Conservation (phyloP, 2,797 vertebrate species). For the Poeciliopsis infans region DNA sequence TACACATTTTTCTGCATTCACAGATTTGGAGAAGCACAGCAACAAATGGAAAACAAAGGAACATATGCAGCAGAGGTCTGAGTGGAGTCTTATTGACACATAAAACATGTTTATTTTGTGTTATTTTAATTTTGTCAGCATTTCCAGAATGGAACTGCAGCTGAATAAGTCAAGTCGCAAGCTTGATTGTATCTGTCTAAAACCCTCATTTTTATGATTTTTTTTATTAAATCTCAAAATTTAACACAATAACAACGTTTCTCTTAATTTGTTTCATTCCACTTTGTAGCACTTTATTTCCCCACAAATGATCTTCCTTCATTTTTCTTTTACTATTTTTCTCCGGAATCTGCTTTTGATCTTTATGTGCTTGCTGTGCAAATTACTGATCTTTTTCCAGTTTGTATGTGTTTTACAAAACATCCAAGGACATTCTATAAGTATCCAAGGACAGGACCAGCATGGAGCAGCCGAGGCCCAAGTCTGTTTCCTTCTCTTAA, state of each 20-base stretch:
- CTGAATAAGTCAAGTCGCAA: conserved; percentile 17
- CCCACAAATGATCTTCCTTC: background rate
- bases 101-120: conserved; percentile 4
- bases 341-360: conserved; percentile 12
- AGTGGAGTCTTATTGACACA: conserved; percentile 16
- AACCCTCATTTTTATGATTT: conserved; percentile 1
- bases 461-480: conserved; percentile 56
- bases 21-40: conserved; percentile 22
- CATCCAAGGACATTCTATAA: conserved; percentile 62
- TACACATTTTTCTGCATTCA: conserved; percentile 9
- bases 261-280: background rate
- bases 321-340: background rate
- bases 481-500: conserved; percentile 76
- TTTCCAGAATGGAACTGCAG: conserved; percentile 16
- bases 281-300: background rate
- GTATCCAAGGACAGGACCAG: conserved; percentile 44
- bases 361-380: conserved; percentile 13
- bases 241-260: background rate
- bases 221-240: conserved; percentile 24
- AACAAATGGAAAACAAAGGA: conserved; percentile 1
- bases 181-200: conserved; percentile 11
- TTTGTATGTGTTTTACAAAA: conserved; percentile 63
- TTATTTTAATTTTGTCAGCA: conserved; percentile 11
- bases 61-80: conserved; percentile 5
- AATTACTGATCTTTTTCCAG: conserved; percentile 34